A percentile compares a stretch with the other conserved stretches of the same genome.
These are phyloP conservation scores for Megastigmus dorsalis DNA, from an alignment of 2,888 invertebrate species.

Conservation along the genomic window DNA sequence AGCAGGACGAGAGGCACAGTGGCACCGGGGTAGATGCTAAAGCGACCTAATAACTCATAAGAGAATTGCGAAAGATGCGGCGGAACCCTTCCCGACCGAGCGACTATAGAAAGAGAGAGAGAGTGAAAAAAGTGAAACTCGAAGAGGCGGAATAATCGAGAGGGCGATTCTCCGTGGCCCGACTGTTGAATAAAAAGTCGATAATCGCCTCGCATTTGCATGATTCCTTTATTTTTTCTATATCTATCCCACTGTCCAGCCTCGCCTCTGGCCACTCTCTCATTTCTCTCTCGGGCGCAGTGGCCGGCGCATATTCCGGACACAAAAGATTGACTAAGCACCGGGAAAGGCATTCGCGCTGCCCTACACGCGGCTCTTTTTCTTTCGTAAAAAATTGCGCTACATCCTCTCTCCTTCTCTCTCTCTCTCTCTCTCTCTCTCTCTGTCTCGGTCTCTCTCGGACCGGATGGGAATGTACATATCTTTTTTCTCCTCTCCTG, in stretches of 20 bases:
- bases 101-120: background rate
- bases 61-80: slow-evolving; percentile 28
- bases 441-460: too few species aligned
- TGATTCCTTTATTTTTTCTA: slow-evolving; percentile 52
- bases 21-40: slow-evolving; percentile 12
- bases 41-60: slow-evolving; percentile 54
- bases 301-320: background rate
- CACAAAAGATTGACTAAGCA: slow-evolving; percentile 39
- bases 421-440: too few species aligned
- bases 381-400: slow-evolving; percentile 69
- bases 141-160: slow-evolving; percentile 52
- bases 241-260: slow-evolving; percentile 48
- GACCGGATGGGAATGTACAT: slow-evolving; percentile 39
- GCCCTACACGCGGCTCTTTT: too few species aligned
- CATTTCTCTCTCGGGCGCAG: too few species aligned
- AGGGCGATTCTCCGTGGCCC: slow-evolving; percentile 47
- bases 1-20: background rate
- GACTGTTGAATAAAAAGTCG: slow-evolving; percentile 53
- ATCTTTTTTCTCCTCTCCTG: too few species aligned
- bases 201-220: slow-evolving; percentile 53
- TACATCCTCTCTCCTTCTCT: slow-evolving; percentile 66
- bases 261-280: background rate
- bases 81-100: slow-evolving; percentile 12
- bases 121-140: slow-evolving; percentile 12
- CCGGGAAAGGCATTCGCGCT: slow-evolving; percentile 17